These are phyloP conservation scores for Cyprinella venusta DNA, from an alignment of 2,797 vertebrate species.

Conservation along the genomic window DNA sequence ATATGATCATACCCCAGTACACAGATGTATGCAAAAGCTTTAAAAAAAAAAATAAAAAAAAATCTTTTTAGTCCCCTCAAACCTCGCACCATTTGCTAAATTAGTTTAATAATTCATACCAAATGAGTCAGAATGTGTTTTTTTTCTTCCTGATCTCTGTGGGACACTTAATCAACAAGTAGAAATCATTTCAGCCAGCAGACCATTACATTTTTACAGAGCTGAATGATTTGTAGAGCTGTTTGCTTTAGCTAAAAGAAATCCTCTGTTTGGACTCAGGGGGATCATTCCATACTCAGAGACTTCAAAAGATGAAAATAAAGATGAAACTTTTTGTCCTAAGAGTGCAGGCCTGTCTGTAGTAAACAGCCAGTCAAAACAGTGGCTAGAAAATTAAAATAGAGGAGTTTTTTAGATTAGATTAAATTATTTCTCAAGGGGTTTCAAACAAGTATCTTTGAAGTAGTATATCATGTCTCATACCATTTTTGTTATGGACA, in stretches of 20 bases:
- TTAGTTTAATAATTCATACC: constrained; percentile 29
- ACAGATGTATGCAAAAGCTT: not conserved
- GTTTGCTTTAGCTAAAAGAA: constrained; percentile 30
- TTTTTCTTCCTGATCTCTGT: not conserved
- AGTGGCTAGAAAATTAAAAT: not conserved
- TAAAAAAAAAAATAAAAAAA: no score
- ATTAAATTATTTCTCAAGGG: not conserved
- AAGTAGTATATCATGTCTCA: not conserved
- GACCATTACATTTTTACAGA: constrained; percentile 6
- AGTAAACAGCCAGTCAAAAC: not conserved
- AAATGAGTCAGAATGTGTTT: constrained; percentile 13
- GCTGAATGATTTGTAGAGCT: constrained; percentile 29
- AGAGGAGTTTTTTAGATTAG: not conserved
- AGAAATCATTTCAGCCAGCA: constrained; percentile 24
- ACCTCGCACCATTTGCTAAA: constrained; percentile 3
- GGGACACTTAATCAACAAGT: constrained; percentile 37
- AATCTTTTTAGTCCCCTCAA: not conserved
- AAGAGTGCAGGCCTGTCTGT: not conserved
- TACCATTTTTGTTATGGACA: not conserved
- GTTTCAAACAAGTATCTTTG: not conserved
- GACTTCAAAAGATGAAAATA: not conserved
- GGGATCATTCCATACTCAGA: not conserved
- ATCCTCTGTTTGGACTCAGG: constrained; percentile 16
- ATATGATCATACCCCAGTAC: not conserved
- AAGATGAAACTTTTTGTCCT: constrained; percentile 18